A percentile compares a stretch with the other conserved stretches of the same genome.
Evolutionary conservation across 2,113 vertebrate species (phyloP).

Genomic region (Anolis sagrei): DNA sequence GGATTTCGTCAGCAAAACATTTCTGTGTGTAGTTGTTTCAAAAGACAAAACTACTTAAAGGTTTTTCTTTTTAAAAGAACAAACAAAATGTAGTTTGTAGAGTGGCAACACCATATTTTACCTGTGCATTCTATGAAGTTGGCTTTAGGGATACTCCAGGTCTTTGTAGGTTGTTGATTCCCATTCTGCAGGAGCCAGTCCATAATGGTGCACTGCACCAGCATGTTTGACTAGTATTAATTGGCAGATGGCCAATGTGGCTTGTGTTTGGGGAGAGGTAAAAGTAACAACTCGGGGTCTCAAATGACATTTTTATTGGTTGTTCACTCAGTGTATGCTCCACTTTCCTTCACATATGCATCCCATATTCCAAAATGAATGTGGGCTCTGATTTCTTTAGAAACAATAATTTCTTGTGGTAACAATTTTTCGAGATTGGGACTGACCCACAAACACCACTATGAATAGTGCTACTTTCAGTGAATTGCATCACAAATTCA

Average conservation of each 20-base stretch:
- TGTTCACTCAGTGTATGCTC: too few species aligned
- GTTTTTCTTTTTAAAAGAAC: not conserved
- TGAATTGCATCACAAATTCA: too few species aligned
- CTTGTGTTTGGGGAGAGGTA: too few species aligned
- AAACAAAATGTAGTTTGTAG: not conserved
- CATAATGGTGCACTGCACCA: too few species aligned
- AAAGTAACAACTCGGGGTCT: too few species aligned
- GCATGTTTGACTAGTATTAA: not conserved
- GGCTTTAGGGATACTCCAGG: not conserved
- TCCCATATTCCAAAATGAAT: not conserved
- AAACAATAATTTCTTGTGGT: not conserved
- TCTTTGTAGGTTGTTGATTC: too few species aligned
- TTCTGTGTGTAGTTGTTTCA: not conserved
- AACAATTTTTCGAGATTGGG: too few species aligned
- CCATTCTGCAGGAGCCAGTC: not conserved
- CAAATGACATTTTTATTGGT: not conserved
- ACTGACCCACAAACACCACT: too few species aligned
- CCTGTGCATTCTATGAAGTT: not conserved
- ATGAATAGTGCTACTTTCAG: too few species aligned
- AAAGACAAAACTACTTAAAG: not conserved
- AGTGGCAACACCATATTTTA: too few species aligned
- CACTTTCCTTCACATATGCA: too few species aligned
- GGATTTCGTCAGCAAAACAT: not conserved
- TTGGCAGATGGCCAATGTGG: too few species aligned
- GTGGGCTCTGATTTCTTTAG: not conserved